phyloP scores from a whole-genome alignment of 2,888 invertebrate genomes.

The Pycnomerus fuliginosus region DNA sequence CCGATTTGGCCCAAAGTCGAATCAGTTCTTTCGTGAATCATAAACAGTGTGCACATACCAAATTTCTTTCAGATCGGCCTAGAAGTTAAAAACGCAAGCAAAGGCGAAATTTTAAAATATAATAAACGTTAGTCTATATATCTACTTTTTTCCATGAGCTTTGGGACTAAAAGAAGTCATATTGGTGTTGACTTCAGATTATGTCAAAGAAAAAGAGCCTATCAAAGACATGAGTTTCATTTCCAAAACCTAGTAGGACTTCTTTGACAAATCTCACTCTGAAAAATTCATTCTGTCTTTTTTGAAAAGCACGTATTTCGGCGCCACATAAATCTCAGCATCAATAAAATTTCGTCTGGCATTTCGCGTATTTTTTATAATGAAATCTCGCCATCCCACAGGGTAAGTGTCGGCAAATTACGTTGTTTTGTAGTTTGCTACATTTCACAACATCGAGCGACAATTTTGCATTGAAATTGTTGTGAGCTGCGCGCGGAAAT shows the following conservation, averaged over 20 bases:
- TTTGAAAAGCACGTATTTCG: conserved; percentile 6
- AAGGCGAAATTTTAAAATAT: too few relatives aligned
- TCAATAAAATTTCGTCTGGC: conserved; percentile 9
- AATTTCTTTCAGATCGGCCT: too few relatives aligned
- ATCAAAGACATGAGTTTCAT: too few relatives aligned
- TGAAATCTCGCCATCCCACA: conserved; percentile 14
- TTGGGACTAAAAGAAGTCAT: too few relatives aligned
- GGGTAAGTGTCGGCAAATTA: conserved; percentile 24
- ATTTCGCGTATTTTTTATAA: conserved; percentile 12
- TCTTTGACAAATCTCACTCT: neutral
- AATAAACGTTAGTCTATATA: too few relatives aligned
- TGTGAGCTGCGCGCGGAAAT: conserved; percentile 20
- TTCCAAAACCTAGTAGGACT: neutral
- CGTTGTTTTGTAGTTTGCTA: conserved; percentile 28
- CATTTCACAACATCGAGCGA: conserved; percentile 22
- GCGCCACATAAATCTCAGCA: conserved; percentile 15
- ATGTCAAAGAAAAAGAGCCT: too few relatives aligned
- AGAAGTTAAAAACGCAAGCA: too few relatives aligned
- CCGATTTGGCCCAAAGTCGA: too few relatives aligned
- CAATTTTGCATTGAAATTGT: conserved; percentile 30
- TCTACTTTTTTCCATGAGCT: too few relatives aligned
- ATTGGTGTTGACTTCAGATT: too few relatives aligned
- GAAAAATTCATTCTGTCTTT: neutral
- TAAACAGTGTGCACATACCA: too few relatives aligned
- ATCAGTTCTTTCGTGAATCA: too few relatives aligned